Base-by-base conservation (phyloP, 2,797 vertebrate genomes). In the Lagodon rhomboides region DNA sequence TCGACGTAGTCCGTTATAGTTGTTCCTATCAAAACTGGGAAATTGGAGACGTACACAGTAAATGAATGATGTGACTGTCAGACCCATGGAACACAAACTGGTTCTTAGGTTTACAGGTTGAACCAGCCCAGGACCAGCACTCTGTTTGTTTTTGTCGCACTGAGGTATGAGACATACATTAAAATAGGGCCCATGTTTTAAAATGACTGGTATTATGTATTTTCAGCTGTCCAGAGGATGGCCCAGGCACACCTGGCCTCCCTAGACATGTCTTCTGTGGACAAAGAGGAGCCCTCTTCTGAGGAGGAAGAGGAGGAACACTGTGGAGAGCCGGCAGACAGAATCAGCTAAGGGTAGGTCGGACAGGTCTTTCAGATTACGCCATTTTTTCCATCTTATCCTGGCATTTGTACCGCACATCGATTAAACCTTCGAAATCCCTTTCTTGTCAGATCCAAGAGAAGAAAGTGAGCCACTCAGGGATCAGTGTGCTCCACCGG, bases 221-320 rank as follows among this genome's bases (percentile, higher is more conserved):
- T 80, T 83, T 18, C 91, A 98, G 97, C 96, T 2, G 94, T 98
- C 78, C 97, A 98, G 93, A 96, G 93, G 92, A 96, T 98, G 55
- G 97, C 96, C 17, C 96, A 97, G 92, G 96, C 96, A 62, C 97
- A 97, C 88, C 83, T 97, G 88, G 94, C 96, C 88, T 94, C 96
- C 68, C 64, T 96, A 66, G 87, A 91, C 65, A 83, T 96, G 89
- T 84, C 84, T 25, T 91, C 91, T 4, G 67, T 89, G 44, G 93
- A 94, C 78, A 91, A 83, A 63, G 93, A 93, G 6, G 91, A 92
- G 17, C 5, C 89, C 66, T 94, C 94, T 61, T 94, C 93, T 74
- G 85, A 23, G 6, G 95, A 96, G 18, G 95, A 96, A 30, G 95
- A 95, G 17, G 94, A 92, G 58, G 83, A 92, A 3, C 84, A 68